These are phyloP conservation scores for Prochilodus magdalenae DNA, from an alignment of 2,113 vertebrate genomes.

Conservation along the genomic window DNA sequence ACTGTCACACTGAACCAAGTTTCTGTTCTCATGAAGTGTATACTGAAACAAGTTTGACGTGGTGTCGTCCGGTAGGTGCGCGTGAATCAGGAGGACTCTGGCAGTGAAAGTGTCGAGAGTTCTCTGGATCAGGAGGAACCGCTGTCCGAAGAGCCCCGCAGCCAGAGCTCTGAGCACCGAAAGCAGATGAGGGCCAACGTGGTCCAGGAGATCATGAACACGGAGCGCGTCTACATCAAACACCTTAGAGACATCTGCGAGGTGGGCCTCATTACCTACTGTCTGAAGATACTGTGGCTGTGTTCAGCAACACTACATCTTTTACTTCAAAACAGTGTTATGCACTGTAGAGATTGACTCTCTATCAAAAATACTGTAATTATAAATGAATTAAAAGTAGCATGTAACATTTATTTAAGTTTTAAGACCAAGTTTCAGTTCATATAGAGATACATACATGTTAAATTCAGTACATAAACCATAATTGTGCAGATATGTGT, in stretches of 20 bases:
- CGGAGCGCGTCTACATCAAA: constrained; percentile 96
- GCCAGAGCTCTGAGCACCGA: constrained; percentile 84
- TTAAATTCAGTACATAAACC: no score
- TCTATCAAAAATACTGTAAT: not conserved
- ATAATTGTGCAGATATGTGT: no score
- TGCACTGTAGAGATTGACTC: not conserved
- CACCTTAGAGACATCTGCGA: constrained; percentile 98
- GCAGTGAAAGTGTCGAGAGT: constrained; percentile 76
- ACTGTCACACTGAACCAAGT: no score
- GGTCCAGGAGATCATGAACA: constrained; percentile 97
- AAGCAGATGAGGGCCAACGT: constrained; percentile 98
- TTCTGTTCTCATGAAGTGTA: no score
- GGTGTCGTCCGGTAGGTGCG: constrained; percentile 80
- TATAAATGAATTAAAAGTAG: no score
- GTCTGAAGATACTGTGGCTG: no score
- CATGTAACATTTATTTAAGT: no score
- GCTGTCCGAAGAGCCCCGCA: constrained; percentile 71
- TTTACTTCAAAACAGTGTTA: not conserved
- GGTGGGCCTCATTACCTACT: constrained; percentile 67
- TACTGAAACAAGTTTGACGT: not conserved
- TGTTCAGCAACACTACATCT: not conserved
- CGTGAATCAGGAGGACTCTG: constrained; percentile 92
- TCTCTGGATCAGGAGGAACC: constrained; percentile 79
- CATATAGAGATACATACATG: no score
- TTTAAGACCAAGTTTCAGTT: no score